Evolutionary conservation across 2,113 vertebrate species (phyloP).

Genomic region (Cavia aperea): DNA sequence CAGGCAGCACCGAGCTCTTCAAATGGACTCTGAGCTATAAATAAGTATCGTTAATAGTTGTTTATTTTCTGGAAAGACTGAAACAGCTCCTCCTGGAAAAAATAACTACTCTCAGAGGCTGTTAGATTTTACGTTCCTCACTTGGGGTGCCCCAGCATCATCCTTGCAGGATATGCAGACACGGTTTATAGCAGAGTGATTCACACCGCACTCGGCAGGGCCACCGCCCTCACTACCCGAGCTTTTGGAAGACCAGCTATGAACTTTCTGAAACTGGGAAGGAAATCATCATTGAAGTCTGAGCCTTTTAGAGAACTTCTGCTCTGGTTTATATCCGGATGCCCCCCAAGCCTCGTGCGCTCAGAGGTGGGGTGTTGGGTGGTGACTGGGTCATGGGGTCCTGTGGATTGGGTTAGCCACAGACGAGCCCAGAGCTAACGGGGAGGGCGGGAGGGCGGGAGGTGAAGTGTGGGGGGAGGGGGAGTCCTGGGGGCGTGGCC

Average conservation of each 20-base stretch:
- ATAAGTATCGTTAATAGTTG: rapidly evolving
- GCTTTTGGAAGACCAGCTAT: not conserved
- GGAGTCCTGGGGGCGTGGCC: not conserved
- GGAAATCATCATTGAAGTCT: not conserved
- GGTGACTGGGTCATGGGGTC: not conserved
- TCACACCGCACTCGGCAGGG: not conserved
- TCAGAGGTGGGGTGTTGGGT: not conserved
- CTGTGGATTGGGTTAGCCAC: not conserved
- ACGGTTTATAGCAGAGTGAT: not conserved
- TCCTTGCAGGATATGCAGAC: not conserved
- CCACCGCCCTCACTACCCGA: not conserved
- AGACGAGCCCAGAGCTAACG: not conserved
- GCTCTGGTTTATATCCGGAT: not conserved
- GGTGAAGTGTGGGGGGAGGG: not conserved
- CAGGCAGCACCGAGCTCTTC: too few relatives aligned
- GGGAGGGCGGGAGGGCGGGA: not conserved
- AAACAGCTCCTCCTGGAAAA: not conserved
- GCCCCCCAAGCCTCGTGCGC: not conserved
- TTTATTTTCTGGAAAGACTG: not conserved
- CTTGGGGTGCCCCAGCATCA: not conserved
- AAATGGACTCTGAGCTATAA: not conserved
- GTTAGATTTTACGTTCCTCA: not conserved
- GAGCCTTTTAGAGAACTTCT: not conserved
- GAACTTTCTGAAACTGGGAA: not conserved
- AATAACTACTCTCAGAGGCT: not conserved